Evolutionary conservation across 2,113 vertebrate genomes (phyloP).

Genomic region (Apeltes quadracus): DNA sequence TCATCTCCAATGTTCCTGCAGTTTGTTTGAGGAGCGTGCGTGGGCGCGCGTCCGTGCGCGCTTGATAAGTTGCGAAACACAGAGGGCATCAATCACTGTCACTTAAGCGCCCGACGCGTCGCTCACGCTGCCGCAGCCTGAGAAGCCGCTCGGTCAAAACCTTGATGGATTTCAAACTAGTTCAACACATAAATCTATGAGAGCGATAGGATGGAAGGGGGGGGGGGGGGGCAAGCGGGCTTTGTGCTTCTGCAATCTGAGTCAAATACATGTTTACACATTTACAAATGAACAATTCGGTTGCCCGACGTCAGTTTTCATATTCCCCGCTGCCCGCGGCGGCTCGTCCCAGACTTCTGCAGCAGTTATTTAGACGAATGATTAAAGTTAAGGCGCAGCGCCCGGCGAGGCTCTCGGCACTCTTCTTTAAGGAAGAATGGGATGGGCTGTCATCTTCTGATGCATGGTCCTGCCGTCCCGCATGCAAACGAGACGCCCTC

Average conservation of each 20-base stretch:
- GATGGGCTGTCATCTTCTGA: constrained; percentile 83
- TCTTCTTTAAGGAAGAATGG: constrained; percentile 82
- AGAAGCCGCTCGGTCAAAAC: constrained; percentile 47
- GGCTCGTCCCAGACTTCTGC: constrained; percentile 70
- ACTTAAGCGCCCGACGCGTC: constrained; percentile 66
- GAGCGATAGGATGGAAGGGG: constrained; percentile 1
- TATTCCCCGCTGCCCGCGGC: constrained; percentile 63
- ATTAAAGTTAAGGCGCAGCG: constrained; percentile 83
- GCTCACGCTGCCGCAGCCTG: constrained; percentile 64
- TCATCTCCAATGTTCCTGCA: constrained; percentile 70
- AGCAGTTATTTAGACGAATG: constrained; percentile 85
- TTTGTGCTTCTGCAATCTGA: constrained; percentile 62
- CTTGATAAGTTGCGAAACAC: constrained; percentile 70
- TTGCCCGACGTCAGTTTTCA: constrained; percentile 69
- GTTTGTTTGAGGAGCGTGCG: constrained; percentile 56
- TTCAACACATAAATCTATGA: constrained; percentile 74
- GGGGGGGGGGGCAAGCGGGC: constrained; percentile 41
- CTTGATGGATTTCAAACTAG: constrained; percentile 72
- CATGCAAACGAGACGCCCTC: constrained; percentile 76
- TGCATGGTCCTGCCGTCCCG: constrained; percentile 79
- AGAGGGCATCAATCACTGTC: constrained; percentile 88
- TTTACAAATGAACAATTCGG: constrained; percentile 79
- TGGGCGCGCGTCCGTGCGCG: constrained; percentile 18
- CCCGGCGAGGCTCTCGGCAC: constrained; percentile 74
- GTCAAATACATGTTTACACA: constrained; percentile 73